Evolutionary conservation across 2,113 vertebrate species (phyloP), one percentile per base, ranked within the genome.

Genomic region (Nycticryphes semicollaris): DNA sequence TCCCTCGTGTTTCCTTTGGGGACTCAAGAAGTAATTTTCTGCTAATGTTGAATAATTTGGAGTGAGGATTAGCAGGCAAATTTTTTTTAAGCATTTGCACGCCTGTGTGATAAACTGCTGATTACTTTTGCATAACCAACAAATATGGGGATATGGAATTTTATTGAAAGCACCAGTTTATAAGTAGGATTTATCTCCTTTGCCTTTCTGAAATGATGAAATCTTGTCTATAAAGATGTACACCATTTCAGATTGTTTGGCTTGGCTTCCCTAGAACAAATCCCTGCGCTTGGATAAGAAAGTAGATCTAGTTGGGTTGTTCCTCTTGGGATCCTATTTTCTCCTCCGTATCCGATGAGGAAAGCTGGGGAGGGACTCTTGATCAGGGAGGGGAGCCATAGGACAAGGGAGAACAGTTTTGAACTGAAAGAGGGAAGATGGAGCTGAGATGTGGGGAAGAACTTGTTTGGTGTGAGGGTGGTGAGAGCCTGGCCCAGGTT

Each of bases 291-390:
- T n/a, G 64, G 20, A 16, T 56, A 15, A 67, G 62, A 28, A 79
- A 39, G n/a, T 30, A 48, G 35, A 51, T 66, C 37, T 0, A 0
- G 37, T 45, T 47, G 31, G 25, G 56, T 89, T 68, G 35, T 50
- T 81, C 35, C 28, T 66, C 33, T 28, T 7, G 12, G 48, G 41
- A 35, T 79, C n/a, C 6, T 20, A 0, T 79, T 84, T 78, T 81
- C 35, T 37, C 12, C 43, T 83, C 41, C 0, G 0, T n/a, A 4
- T 11, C 6, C 0, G 6, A 31, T 37, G 45, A 47, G 28, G 31
- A 57, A 57, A 57, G 23, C 9, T 60, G 59, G n/a, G 21, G n/a
- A 24, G 31, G 57, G 57, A 60, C n/a, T 60, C 22, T 35, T 24
- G 14, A 16, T 14, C 9, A 35, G 33, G 57, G 57, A 23, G 6